Percentiles rank a stretch among this genome's conserved stretches.
Evolutionary conservation across 2,113 vertebrate species (phyloP).

Genomic region (Machaerirhynchus nigripectus): DNA sequence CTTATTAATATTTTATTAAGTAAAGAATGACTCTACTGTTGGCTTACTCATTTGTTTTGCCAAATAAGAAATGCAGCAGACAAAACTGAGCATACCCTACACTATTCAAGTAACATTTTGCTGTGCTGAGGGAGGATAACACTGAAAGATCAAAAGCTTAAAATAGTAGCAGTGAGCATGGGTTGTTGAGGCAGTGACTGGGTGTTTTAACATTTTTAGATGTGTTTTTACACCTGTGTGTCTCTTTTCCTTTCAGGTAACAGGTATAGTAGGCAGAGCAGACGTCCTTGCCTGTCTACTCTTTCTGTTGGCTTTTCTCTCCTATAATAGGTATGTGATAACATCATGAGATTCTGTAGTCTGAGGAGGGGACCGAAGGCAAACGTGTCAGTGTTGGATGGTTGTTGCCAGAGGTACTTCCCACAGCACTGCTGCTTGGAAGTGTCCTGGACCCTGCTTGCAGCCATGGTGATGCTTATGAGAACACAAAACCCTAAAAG

Average conservation of each 20-base stretch:
- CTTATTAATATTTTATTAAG: not conserved
- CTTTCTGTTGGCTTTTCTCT: conserved; percentile 94
- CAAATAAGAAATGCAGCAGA: not conserved
- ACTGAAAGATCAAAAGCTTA: not conserved
- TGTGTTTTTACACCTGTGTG: not conserved
- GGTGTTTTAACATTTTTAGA: not conserved
- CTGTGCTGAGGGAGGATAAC: not conserved
- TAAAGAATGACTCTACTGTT: not conserved
- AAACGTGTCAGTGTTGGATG: not conserved
- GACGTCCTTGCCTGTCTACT: conserved; percentile 92
- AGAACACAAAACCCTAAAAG: not conserved
- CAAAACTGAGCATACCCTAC: not conserved
- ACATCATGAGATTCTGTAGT: not conserved
- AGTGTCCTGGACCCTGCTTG: not conserved
- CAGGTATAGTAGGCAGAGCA: conserved; percentile 95
- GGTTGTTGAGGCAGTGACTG: not conserved
- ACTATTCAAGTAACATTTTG: not conserved
- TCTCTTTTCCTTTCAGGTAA: conserved; percentile 80
- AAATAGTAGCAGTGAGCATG: not conserved
- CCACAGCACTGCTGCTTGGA: not conserved
- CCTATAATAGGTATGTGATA: conserved; percentile 86
- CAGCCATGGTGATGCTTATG: fast-evolving
- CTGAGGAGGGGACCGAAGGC: not conserved
- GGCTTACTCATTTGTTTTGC: not conserved
- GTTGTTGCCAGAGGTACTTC: not conserved